Evolutionary conservation across 30 jellyfish, hydroid and myxozoan genomes (phyloP), one percentile per base, ranked within the genome.

Genomic region (Turritopsis rubra): DNA sequence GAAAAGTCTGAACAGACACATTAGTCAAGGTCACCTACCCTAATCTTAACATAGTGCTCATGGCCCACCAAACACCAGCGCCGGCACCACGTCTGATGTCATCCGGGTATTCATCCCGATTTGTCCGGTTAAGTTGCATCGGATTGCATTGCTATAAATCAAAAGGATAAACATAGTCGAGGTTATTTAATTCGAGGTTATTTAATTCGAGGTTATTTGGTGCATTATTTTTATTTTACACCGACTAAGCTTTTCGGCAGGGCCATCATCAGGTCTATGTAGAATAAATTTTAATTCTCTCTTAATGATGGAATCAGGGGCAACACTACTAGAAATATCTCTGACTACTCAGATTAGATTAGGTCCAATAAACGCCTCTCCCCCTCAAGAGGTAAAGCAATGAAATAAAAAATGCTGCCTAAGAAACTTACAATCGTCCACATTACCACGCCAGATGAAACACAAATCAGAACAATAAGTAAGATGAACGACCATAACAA

Each of bases 51-150:
- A 74, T 41, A 9, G 82, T 74, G 24, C 65, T 29, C 16, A 74
- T n/a, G 18, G n/a, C 60, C 82, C 82, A 74, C 82, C 82, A 74
- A 0, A 74, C 65, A 1, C 82, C 82, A 74, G 82, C 82, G 7
- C 72, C 71, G 9, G n/a, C 82, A 1, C 82, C 82, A 74, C 41
- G 82, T 20, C 65, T 16, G n/a, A 0, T n/a, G 41, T 26, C 65
- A 23, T 74, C 82, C 0, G 82, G 82, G 21, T n/a, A 74, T 9
- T 26, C 82, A n/a, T 74, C 71, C n/a, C 41, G 27, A n/a, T 74
- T 74, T 21, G 82, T 74, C 8, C 82, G 82, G 72, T 29, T 23
- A 0, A 74, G 53, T 74, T 74, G 82, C 53, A 74, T 26, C 0
- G 82, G 82, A 74, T 74, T 26, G 41, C 82, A 74, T 74, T 74